Conservation (phyloP, 2,113 vertebrate genomes). For the Anoura caudifer region DNA sequence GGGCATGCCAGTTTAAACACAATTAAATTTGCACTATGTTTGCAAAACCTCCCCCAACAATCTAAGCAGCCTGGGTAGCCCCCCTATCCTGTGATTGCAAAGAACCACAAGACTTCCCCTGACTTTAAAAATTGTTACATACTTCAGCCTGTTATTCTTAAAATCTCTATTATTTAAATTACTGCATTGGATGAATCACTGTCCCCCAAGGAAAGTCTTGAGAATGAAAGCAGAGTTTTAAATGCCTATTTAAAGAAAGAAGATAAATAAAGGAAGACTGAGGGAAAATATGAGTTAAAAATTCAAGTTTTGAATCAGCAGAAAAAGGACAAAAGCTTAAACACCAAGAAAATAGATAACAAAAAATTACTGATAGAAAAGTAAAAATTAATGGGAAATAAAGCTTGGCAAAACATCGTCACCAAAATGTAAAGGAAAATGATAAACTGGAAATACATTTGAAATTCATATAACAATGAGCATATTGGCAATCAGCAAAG, state of each 20-base stretch:
- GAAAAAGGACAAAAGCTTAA: background rate
- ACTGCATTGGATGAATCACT: background rate
- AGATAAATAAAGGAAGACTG: background rate
- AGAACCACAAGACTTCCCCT: background rate
- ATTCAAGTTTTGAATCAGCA: background rate
- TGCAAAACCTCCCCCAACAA: background rate
- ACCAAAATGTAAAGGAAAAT: background rate
- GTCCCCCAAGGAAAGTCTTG: background rate
- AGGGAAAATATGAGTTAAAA: background rate
- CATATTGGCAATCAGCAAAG: background rate
- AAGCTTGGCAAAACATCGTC: background rate
- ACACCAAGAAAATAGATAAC: background rate
- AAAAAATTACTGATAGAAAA: background rate
- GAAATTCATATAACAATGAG: background rate
- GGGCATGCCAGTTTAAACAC: background rate
- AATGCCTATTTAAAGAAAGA: background rate
- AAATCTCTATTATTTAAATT: background rate
- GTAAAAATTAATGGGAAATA: background rate
- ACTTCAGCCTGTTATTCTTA: background rate
- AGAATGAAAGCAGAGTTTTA: slow-evolving; percentile 4
- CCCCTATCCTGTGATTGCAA: background rate
- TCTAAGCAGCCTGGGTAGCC: background rate
- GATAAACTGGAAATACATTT: background rate
- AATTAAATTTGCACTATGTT: background rate
- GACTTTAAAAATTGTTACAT: background rate